A percentile compares a stretch with the other conserved stretches of the same genome.
These are phyloP conservation scores for Dryoscopus gambensis DNA, from an alignment of 2,113 vertebrate genomes.

Conservation along the genomic window DNA sequence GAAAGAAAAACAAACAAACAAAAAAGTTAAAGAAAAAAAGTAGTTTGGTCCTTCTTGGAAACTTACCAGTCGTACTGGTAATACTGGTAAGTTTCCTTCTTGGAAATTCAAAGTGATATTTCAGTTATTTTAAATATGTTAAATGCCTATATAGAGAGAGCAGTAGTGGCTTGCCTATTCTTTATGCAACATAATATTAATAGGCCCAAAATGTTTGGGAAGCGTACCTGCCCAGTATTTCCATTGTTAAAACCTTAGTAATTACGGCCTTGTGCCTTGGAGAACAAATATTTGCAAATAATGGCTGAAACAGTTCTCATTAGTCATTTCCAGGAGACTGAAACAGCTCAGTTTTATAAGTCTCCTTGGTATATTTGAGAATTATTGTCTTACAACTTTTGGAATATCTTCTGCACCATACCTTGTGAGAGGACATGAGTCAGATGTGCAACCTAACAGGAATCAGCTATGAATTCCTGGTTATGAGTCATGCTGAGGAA, in stretches of 20 bases:
- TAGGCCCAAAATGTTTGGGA: neutral
- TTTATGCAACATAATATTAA: neutral
- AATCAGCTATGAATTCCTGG: constrained; percentile 60
- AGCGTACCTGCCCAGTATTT: neutral
- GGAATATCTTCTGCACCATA: neutral
- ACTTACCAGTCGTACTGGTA: no score
- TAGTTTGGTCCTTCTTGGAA: neutral
- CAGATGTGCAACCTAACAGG: constrained; percentile 49
- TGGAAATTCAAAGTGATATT: neutral
- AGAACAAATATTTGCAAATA: neutral
- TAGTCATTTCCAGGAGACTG: constrained; percentile 8
- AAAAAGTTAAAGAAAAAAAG: no score
- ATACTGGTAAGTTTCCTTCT: no score
- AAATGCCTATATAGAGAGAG: neutral
- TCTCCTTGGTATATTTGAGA: neutral
- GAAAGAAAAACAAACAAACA: neutral
- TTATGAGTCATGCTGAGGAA: constrained; percentile 44
- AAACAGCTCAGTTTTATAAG: neutral
- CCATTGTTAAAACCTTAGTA: neutral
- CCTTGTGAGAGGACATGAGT: constrained; percentile 50
- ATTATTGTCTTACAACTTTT: neutral
- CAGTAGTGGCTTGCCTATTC: neutral
- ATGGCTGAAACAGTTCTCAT: neutral
- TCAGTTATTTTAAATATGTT: neutral
- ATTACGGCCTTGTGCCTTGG: neutral